These are phyloP conservation scores for Lysandra coridon DNA, from an alignment of 2,888 invertebrate species.

Conservation along the genomic window DNA sequence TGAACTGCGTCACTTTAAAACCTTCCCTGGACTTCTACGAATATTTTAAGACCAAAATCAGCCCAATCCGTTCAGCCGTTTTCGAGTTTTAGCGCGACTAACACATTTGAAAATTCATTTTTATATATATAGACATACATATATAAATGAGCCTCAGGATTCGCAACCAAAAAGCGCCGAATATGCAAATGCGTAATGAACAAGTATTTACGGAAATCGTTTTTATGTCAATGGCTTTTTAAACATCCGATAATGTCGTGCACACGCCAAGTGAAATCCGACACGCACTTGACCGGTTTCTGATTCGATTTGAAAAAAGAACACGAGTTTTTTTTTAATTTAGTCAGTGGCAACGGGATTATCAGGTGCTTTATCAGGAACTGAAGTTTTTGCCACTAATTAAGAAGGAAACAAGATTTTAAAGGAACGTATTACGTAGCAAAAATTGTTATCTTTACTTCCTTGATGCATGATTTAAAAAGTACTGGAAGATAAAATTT, in stretches of 20 bases:
- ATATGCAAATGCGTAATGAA: constrained; percentile 10
- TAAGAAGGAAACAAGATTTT: not conserved
- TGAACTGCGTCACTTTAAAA: too few relatives aligned
- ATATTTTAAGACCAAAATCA: too few relatives aligned
- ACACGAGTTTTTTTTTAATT: constrained; percentile 11
- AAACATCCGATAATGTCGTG: constrained; percentile 16
- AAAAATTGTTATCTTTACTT: too few relatives aligned
- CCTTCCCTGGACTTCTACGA: too few relatives aligned
- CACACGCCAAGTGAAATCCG: constrained; percentile 19
- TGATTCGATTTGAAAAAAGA: constrained; percentile 11
- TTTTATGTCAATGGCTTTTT: constrained; percentile 21
- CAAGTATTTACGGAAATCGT: constrained; percentile 18
- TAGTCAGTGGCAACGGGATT: not conserved
- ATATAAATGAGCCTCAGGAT: not conserved
- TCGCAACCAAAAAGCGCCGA: not conserved
- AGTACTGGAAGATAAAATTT: too few relatives aligned
- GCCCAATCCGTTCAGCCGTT: too few relatives aligned
- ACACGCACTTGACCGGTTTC: constrained; percentile 23
- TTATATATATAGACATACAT: too few relatives aligned
- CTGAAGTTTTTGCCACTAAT: constrained; percentile 6
- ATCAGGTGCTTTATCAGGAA: not conserved
- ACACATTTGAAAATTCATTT: too few relatives aligned
- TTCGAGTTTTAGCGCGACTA: too few relatives aligned
- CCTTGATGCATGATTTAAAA: too few relatives aligned
- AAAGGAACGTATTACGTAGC: too few relatives aligned